phyloP scores from a whole-genome alignment of 1,140 invertebrate species.

The Tribolium castaneum region DNA sequence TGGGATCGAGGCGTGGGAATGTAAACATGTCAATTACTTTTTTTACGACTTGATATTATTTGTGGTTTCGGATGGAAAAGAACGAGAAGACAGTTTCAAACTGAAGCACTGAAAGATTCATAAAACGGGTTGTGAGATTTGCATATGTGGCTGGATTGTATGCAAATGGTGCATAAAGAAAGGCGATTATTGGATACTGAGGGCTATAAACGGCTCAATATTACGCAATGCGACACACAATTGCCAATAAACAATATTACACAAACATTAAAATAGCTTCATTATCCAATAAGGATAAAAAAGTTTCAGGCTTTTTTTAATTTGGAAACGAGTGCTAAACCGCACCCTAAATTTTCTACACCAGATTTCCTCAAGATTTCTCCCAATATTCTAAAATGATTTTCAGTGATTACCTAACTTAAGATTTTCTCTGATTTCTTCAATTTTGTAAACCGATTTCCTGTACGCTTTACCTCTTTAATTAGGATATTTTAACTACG shows the following conservation, averaged over 20 bases:
- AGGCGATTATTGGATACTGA: background rate
- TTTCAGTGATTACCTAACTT: no score
- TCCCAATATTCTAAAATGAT: no score
- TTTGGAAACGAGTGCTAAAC: no score
- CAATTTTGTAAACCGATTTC: no score
- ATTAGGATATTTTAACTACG: no score
- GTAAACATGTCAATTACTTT: constrained; percentile 37
- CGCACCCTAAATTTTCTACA: no score
- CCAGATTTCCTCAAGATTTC: no score
- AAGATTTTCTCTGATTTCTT: no score
- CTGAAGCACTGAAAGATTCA: constrained; percentile 1
- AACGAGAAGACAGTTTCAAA: background rate
- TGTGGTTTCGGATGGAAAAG: background rate
- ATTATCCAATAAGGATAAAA: no score
- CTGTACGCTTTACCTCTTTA: no score
- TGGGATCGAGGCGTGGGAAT: constrained; percentile 37
- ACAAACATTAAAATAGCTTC: no score
- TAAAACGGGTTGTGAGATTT: background rate
- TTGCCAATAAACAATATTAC: background rate
- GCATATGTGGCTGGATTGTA: background rate
- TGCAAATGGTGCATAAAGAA: background rate
- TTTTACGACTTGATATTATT: background rate
- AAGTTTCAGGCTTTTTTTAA: no score
- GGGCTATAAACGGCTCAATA: background rate
- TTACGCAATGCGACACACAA: background rate